These are phyloP conservation scores for Drosophila lacteicornis DNA, from an alignment of 1,140 invertebrate species.

Conservation along the genomic window DNA sequence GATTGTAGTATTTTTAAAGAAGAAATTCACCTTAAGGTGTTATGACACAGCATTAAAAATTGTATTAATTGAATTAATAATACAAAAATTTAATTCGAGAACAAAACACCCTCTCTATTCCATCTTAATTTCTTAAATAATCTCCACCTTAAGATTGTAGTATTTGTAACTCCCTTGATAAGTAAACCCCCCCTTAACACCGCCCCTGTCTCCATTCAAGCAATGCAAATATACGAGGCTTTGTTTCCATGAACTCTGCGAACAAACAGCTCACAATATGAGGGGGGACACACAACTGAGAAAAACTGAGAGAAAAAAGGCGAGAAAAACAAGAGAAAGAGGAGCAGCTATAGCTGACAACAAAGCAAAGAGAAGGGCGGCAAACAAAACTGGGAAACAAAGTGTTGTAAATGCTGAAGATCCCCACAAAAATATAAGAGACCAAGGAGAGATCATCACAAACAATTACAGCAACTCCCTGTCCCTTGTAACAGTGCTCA, in stretches of 20 bases:
- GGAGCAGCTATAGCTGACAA: conserved; percentile 24
- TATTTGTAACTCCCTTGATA: not conserved
- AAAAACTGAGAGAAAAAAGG: conserved; percentile 16
- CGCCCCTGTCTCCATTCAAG: conserved; percentile 14
- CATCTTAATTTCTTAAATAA: too few relatives aligned
- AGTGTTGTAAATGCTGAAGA: conserved; percentile 18
- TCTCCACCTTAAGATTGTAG: too few relatives aligned
- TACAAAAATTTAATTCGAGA: too few relatives aligned
- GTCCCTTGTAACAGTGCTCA: conserved; percentile 27
- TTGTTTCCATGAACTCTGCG: conserved; percentile 50
- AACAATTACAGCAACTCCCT: conserved; percentile 27
- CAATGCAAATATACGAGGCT: conserved; percentile 36
- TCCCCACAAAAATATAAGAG: conserved; percentile 7
- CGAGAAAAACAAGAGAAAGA: conserved; percentile 23
- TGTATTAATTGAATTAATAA: too few relatives aligned
- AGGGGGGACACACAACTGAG: not conserved
- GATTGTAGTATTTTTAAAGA: not conserved
- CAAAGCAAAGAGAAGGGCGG: conserved; percentile 51
- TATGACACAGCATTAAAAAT: too few relatives aligned
- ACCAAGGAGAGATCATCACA: conserved; percentile 17
- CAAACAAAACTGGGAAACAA: conserved; percentile 31
- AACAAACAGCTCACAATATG: conserved; percentile 24
- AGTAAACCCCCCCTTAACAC: not conserved
- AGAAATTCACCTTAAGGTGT: too few relatives aligned
- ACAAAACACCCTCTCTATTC: too few relatives aligned